phyloP scores from a whole-genome alignment of 2,113 vertebrate species.

The Centropus bengalensis region DNA sequence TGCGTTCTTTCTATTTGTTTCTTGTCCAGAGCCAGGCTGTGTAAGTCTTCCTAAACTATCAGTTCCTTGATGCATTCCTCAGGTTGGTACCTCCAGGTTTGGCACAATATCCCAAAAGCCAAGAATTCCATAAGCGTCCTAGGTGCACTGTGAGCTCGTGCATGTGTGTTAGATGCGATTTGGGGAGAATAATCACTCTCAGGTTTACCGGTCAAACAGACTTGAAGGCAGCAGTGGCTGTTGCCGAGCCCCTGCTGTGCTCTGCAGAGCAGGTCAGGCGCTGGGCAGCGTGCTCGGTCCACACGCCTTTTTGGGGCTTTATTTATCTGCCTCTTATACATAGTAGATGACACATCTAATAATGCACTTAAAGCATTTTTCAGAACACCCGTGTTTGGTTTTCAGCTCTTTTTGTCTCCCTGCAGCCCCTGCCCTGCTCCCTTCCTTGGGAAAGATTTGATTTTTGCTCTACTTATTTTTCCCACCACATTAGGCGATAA shows the following conservation, averaged over 20 bases:
- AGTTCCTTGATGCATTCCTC: background rate
- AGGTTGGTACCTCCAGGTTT: background rate
- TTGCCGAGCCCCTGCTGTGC: background rate
- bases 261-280: background rate
- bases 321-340: background rate
- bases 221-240: background rate
- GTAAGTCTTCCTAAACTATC: no score
- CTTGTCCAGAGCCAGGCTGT: background rate
- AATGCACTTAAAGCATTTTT: conserved; percentile 27
- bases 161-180: fast-evolving
- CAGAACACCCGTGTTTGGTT: background rate
- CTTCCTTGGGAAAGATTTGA: background rate
- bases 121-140: fast-evolving
- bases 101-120: background rate
- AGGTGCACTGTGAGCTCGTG: background rate
- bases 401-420: conserved; percentile 13
- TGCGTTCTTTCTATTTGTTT: background rate
- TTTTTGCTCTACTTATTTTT: conserved; percentile 44
- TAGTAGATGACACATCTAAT: background rate
- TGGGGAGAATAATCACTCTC: background rate
- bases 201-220: background rate
- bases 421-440: fast-evolving
- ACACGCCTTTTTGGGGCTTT: background rate
- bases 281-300: background rate
- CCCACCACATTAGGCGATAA: background rate